Percentiles rank a stretch among this genome's conserved stretches.
phyloP scores from a whole-genome alignment of 1,140 invertebrate species.

The Triops cancriformis region DNA sequence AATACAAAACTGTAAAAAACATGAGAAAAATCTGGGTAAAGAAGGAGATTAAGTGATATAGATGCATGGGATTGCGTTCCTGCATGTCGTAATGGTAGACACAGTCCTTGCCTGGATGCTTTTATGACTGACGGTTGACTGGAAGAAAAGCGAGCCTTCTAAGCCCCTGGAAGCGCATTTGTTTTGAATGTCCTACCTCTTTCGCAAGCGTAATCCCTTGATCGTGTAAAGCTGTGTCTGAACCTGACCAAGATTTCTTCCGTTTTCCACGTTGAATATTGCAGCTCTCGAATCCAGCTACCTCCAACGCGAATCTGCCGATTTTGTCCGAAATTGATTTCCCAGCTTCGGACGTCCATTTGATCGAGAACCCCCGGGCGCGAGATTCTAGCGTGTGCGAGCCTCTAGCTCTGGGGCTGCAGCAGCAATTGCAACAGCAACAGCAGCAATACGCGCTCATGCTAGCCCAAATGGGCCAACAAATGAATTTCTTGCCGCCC shows the following conservation, averaged over 20 bases:
- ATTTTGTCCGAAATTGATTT: neutral
- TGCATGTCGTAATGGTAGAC: neutral
- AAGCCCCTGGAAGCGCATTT: neutral
- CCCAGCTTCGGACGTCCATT: neutral
- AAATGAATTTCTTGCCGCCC: constrained; percentile 17
- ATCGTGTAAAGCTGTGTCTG: neutral
- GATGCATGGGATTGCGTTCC: neutral
- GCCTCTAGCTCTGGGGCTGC: constrained; percentile 8
- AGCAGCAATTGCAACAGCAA: constrained; percentile 27
- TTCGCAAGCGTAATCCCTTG: neutral
- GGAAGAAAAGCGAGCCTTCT: neutral
- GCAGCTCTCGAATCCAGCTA: neutral
- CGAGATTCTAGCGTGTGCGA: neutral
- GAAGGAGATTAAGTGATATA: no score
- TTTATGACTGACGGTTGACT: neutral
- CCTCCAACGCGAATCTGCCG: constrained; percentile 17
- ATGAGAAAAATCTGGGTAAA: no score
- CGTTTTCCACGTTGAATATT: neutral
- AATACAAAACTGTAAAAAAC: no score
- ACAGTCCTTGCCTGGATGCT: neutral
- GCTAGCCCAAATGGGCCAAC: constrained; percentile 25
- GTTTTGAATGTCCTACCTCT: neutral
- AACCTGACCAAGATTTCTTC: neutral
- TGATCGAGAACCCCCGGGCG: neutral
- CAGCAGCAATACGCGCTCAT: constrained; percentile 28